Percentiles rank a stretch among this genome's conserved stretches.
These are phyloP conservation scores for Maniola hyperantus DNA, from an alignment of 2,888 invertebrate genomes.

Conservation along the genomic window DNA sequence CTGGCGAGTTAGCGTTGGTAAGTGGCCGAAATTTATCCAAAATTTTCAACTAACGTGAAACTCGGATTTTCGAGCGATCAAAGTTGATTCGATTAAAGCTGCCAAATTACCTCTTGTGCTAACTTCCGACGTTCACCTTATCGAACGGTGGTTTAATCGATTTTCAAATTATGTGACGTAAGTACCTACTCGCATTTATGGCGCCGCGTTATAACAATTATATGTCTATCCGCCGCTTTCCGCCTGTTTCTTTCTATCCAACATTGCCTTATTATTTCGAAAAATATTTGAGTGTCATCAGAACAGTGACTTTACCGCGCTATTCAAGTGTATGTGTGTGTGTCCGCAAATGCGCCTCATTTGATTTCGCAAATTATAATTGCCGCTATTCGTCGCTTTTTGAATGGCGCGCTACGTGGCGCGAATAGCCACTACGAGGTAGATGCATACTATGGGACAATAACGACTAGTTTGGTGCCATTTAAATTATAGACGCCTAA, in stretches of 20 bases:
- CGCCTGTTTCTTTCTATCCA: too few species aligned
- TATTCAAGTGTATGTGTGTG: background rate
- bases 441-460: background rate
- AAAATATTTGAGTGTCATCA: background rate
- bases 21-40: slow-evolving; percentile 34
- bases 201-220: too few species aligned
- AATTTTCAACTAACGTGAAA: slow-evolving; percentile 28
- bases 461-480: background rate
- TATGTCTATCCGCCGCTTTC: too few species aligned
- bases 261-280: too few species aligned
- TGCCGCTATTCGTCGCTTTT: slow-evolving; percentile 57
- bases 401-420: slow-evolving; percentile 51
- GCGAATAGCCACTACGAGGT: slow-evolving; percentile 39
- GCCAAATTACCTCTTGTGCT: slow-evolving; percentile 18
- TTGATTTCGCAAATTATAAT: slow-evolving; percentile 65
- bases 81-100: slow-evolving; percentile 21
- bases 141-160: background rate
- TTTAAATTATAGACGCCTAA: too few species aligned
- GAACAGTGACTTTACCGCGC: slow-evolving; percentile 1
- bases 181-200: too few species aligned
- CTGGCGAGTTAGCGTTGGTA: slow-evolving; percentile 23
- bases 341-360: slow-evolving; percentile 46
- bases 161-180: background rate
- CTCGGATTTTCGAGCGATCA: slow-evolving; percentile 19
- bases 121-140: slow-evolving; percentile 9